Evolutionary conservation across 2,113 vertebrate species (phyloP), one percentile per base, ranked within the genome.

Genomic region (Ibidorhyncha struthersii): DNA sequence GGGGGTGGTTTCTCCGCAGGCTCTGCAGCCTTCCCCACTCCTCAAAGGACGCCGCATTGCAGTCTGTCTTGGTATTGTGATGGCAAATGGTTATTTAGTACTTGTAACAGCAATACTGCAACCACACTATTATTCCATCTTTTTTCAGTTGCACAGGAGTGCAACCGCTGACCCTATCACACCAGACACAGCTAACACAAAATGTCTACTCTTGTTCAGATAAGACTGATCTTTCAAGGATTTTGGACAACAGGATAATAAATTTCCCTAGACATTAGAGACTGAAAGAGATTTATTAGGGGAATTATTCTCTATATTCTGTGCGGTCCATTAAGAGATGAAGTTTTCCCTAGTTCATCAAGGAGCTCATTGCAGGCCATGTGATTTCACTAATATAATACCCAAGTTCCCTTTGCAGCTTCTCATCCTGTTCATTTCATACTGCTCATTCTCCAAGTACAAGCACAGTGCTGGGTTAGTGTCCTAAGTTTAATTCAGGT

Each of bases 251-350:
- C 53, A 52, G 47, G 41, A 89, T 86, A 89, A 94, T 79, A 0
- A 47, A 89, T 81, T 92, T 85, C 79, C 61, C 66, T 76, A 87
- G 80, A 69, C 61, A 95, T 87, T 45, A 94, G 26, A 59, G 40
- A 26, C 8, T 22, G 80, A 81, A 92, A 56, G 71, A 88, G 76
- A 94, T 92, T 76, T 83, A 92, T 83, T 83, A 93, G 26, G 29
- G 82, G 40, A 84, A 94, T 91, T 84, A 81, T 82, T 93, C 52
- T 78, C 70, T 61, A 2, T 52, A 92, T 79, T 90, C 49, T 52
- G 47, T 76, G 70, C 71, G 56, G 93, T 69, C 90, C 81, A 82
- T 87, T 71, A 94, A n/a, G 81, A 89, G 93, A 95, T 89, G 84
- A 92, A 84, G 81, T n/a, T 87, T 62, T 47, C 43, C 73, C 53